Conservation (phyloP, 1,140 invertebrate species). For the Dreissena polymorpha region DNA sequence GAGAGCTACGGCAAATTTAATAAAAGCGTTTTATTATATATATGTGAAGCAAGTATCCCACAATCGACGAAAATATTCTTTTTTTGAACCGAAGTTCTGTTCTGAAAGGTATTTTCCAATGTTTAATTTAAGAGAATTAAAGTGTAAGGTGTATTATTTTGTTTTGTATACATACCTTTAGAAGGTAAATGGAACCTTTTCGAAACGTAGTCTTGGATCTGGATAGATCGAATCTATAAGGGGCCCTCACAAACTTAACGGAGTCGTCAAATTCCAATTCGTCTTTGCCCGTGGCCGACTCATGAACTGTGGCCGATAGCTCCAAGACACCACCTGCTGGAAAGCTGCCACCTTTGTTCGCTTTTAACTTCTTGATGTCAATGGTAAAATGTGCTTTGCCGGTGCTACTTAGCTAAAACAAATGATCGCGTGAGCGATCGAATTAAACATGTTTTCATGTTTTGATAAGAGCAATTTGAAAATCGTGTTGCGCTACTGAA, state of each 20-base stretch:
- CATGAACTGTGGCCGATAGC: conserved; percentile 11
- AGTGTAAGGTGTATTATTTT: too few species aligned
- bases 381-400: neutral
- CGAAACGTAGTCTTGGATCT: too few species aligned
- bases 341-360: neutral
- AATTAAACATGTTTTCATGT: neutral
- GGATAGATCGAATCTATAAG: neutral
- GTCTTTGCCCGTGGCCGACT: conserved; percentile 17
- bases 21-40: too few species aligned
- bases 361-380: neutral
- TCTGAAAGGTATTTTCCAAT: too few species aligned
- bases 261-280: conserved; percentile 1
- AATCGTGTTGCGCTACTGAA: too few species aligned
- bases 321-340: neutral
- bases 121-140: too few species aligned
- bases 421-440: neutral
- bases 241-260: neutral
- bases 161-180: conserved; percentile 23
- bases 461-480: too few species aligned
- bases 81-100: too few species aligned
- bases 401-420: neutral
- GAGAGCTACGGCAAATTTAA: too few species aligned
- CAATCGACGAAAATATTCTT: too few species aligned
- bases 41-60: too few species aligned
- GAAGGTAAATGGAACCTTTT: conserved; percentile 3